Evolutionary conservation across 2,113 vertebrate species (phyloP).

Genomic region (rabbit (Oryctolagus cuniculus)): DNA sequence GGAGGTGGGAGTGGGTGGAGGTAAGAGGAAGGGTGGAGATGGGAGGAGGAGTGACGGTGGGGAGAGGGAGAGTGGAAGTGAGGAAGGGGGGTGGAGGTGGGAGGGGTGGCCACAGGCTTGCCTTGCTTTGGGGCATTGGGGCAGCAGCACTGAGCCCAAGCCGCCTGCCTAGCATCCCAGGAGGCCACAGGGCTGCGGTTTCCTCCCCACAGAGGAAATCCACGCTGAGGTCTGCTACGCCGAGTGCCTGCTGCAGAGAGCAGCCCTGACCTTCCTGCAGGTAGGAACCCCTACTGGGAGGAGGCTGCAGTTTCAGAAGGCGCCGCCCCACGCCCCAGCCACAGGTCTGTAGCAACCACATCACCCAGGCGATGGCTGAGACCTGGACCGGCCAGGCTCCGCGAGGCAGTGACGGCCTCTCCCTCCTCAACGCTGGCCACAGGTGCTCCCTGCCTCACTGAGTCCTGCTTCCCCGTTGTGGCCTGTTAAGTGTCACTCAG

Average conservation of each 20-base stretch:
- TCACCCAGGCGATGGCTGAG: neutral
- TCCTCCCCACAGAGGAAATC: conserved; percentile 93
- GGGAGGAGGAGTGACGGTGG: neutral
- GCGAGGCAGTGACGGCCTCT: neutral
- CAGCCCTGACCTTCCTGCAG: conserved; percentile 98
- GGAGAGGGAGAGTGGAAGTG: neutral
- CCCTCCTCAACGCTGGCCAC: neutral
- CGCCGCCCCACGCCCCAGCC: neutral
- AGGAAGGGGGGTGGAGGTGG: too few species aligned
- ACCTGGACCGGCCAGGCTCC: neutral
- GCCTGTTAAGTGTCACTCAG: neutral
- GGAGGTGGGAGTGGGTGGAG: too few species aligned
- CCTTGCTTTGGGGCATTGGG: neutral
- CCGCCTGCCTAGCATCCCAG: neutral
- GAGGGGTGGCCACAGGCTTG: neutral
- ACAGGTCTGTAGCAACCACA: neutral
- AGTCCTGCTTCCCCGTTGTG: too few species aligned
- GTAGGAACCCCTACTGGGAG: conserved; percentile 82
- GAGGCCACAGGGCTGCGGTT: neutral
- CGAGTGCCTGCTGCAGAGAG: conserved; percentile 98
- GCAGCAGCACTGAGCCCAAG: neutral
- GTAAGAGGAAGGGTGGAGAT: neutral
- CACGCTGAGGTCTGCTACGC: conserved; percentile 99
- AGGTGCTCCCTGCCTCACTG: neutral
- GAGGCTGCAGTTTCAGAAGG: neutral